phyloP scores from a whole-genome alignment of 2,797 vertebrate genomes.

The Macrochelys suwanniensis region DNA sequence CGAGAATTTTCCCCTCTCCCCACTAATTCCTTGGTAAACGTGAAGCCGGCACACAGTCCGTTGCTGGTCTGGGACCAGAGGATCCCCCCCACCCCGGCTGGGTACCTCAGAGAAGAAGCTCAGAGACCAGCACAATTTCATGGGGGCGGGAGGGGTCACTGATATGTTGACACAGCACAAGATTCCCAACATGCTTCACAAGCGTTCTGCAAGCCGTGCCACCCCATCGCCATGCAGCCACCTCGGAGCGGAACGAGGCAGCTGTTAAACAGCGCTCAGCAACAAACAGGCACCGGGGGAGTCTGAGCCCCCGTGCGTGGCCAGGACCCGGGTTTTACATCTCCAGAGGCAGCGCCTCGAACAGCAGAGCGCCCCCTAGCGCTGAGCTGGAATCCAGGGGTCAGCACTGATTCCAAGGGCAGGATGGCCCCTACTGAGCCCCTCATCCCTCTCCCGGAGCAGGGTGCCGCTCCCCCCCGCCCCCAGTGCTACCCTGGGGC shows the following conservation, averaged over 20 bases:
- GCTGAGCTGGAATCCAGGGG: neutral
- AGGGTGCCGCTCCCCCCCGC: too few relatives aligned
- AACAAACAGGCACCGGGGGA: neutral
- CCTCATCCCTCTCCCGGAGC: neutral
- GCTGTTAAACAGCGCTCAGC: neutral
- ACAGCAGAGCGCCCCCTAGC: neutral
- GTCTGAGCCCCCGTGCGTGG: neutral
- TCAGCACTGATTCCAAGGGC: neutral
- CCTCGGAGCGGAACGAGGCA: neutral
- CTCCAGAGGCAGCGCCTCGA: neutral
- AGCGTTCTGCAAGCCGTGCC: neutral
- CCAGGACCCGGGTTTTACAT: neutral
- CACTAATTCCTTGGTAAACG: neutral
- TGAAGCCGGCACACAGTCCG: neutral
- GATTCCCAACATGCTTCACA: neutral
- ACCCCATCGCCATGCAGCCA: neutral
- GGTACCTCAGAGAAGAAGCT: neutral
- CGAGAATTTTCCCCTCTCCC: neutral
- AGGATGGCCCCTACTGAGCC: neutral
- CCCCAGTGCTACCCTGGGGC: neutral
- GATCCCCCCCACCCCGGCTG: neutral
- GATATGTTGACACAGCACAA: neutral
- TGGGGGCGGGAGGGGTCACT: neutral
- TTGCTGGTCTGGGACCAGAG: neutral
- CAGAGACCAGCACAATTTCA: neutral